These are phyloP conservation scores for Lethocerus indicus DNA, from an alignment of 1,140 invertebrate species.

Conservation along the genomic window DNA sequence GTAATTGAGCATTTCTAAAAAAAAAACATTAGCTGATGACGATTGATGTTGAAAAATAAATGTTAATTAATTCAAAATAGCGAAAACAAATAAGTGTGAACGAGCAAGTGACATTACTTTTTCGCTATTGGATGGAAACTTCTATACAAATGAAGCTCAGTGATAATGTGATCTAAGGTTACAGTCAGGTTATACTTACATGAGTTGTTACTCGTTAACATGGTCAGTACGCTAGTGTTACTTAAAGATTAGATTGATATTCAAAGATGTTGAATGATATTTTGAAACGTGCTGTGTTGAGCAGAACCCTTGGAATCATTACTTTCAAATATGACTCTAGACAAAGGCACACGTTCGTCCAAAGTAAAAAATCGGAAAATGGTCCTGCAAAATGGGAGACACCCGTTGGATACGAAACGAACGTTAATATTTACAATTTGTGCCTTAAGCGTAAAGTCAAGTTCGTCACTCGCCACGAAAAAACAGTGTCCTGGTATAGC, in stretches of 20 bases:
- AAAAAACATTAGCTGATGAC: neutral
- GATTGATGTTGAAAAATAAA: neutral
- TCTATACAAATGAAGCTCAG: neutral
- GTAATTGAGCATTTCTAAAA: neutral
- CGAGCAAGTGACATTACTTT: too few species aligned
- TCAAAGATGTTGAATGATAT: neutral
- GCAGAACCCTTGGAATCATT: neutral
- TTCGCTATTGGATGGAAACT: neutral
- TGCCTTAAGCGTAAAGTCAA: slow-evolving; percentile 45
- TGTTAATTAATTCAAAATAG: too few species aligned
- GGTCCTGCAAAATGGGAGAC: slow-evolving; percentile 32
- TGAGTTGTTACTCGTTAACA: neutral
- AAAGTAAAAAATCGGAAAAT: neutral
- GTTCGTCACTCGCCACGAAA: slow-evolving; percentile 42
- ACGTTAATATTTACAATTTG: slow-evolving; percentile 48
- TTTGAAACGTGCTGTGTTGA: neutral
- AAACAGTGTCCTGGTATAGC: slow-evolving; percentile 57
- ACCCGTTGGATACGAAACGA: slow-evolving; percentile 39
- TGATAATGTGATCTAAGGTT: neutral
- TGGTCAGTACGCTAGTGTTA: neutral
- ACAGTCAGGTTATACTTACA: neutral
- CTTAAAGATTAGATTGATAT: neutral
- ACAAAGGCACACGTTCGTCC: neutral
- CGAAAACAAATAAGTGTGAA: too few species aligned
- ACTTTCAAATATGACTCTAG: neutral